A percentile compares a stretch with the other conserved stretches of the same genome.
Evolutionary conservation across 2,113 vertebrate genomes (phyloP).

Genomic region (Ceyx melanurus): DNA sequence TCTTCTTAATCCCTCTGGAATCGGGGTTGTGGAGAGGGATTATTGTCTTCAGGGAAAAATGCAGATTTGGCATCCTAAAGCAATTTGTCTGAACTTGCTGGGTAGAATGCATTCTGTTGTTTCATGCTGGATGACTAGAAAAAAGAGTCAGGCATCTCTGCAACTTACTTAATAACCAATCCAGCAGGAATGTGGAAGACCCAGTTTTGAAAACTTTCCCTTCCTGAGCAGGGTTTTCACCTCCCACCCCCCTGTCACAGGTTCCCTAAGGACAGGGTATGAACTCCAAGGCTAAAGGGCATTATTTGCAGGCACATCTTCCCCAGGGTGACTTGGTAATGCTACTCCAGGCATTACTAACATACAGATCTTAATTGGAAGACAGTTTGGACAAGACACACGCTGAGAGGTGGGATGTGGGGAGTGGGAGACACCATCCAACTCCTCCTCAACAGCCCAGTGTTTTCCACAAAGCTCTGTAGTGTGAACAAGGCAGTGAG

Average conservation of each 20-base stretch:
- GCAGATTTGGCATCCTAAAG: constrained; percentile 29
- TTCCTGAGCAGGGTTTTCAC: not conserved
- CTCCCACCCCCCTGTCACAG: not conserved
- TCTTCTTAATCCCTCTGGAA: constrained; percentile 55
- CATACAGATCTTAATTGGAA: not conserved
- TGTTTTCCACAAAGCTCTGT: not conserved
- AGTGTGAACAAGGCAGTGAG: not conserved
- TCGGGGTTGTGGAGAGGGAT: not conserved
- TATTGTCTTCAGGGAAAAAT: constrained; percentile 53
- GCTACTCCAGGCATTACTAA: not conserved
- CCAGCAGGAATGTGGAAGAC: constrained; percentile 36
- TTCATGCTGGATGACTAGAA: not conserved
- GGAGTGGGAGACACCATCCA: not conserved
- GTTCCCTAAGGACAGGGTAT: not conserved
- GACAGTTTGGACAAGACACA: not conserved
- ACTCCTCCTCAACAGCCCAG: not conserved
- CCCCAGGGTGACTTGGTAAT: not conserved
- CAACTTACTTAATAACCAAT: not conserved
- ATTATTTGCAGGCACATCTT: not conserved
- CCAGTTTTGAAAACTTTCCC: constrained; percentile 4
- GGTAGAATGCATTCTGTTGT: not conserved
- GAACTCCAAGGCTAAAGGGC: not conserved
- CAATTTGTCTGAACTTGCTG: constrained; percentile 57
- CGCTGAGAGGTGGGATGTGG: not conserved
- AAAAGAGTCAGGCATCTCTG: not conserved